Evolutionary conservation across 2,797 vertebrate genomes (phyloP), one percentile per base, ranked within the genome.

Genomic region (Gallinago nigripennis): DNA sequence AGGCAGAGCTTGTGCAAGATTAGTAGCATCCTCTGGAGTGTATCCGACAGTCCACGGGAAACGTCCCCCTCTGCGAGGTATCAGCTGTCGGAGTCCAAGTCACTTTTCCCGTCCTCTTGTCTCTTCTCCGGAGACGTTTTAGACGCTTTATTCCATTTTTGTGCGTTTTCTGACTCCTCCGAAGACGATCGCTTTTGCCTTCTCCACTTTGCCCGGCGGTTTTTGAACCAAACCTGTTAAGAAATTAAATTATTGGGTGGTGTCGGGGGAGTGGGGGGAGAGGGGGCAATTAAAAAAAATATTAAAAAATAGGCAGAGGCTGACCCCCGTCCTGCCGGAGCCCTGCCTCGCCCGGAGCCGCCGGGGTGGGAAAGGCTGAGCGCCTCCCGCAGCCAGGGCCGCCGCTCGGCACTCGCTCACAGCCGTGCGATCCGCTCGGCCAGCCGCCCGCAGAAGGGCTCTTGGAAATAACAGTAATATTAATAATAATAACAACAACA

Each of bases 161-260:
- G 99, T 17, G 98, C 97, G 83, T 99, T 99, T 96, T 99, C 99
- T 20, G 99, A 99, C 88, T 99, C 99, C 96, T 99, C 99, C 1
- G 99, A 99, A 6, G 99, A 99, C 8, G 99, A 99, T 37, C 99
- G 90, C 95, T 99, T 99, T 97, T 99, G 99, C 91, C 99, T 97
- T 96, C 99, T 98, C 99, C 99, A 99, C 97, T 99, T 99, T 16
- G 99, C 99, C 70, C 99, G 98, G 94, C 99, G 98, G 98, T 99
- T 99, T 98, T 99, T 99, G 98, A 99, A 99, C 99, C 99, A 99
- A 94, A 99, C 99, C 99, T 99, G 97, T 95, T 43, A 65, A 83
- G 37, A 75, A 63, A 51, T 64, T 19, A 80, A 33, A 35, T 39
- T 17, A 45, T 78, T 28, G 45, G 28, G 51, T 53, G 51, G 25